Evolutionary conservation across 2,888 invertebrate species (phyloP), one percentile per base, ranked within the genome.

Genomic region (Furcula furcula): DNA sequence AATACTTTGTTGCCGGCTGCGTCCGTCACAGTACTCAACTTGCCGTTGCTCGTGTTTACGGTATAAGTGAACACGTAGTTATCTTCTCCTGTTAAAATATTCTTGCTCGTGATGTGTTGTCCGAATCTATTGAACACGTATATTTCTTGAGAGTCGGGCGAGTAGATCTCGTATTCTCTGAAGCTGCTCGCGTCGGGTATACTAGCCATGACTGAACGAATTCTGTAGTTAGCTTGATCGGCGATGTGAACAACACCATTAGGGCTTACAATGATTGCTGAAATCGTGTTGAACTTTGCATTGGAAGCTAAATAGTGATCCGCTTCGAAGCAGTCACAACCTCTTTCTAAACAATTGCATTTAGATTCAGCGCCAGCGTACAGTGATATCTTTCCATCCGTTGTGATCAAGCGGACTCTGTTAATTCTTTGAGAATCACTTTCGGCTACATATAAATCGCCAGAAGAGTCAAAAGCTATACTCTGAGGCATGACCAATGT

Each of bases 361-460:
- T 96, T 96, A 0, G 96, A 96, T 75, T 98, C 97, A 0, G 96
- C 96, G 0, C 98, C 98, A 13, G 97, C 98, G 66, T 97, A 98
- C n/a, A 95, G 92, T 0, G 94, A 92, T 39, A 98, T 97, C 64
- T 96, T 95, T 0, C 98, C 98, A 75, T 98, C 98, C 0, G 98
- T 98, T 1, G 95, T 96, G 33, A 98, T 96, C 0, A 97, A 92
- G 10, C 98, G 89, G 0, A 97, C 94, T 30, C 98, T 91, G 76
- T 99, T 98, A 32, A 98, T 96, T 51, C 97, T 91, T 74, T 98
- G 97, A 0, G 97, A 96, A 76, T 98, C 98, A 61, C 97, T 97
- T 75, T 99, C 98, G 0, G 98, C 97, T 0, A 99, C 96, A 69
- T 94, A 98, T 7, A 99, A 85, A 65, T 97, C 94, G 2, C 98